Conservation (phyloP, 2,888 invertebrate species). For the Campoletis raptor region DNA sequence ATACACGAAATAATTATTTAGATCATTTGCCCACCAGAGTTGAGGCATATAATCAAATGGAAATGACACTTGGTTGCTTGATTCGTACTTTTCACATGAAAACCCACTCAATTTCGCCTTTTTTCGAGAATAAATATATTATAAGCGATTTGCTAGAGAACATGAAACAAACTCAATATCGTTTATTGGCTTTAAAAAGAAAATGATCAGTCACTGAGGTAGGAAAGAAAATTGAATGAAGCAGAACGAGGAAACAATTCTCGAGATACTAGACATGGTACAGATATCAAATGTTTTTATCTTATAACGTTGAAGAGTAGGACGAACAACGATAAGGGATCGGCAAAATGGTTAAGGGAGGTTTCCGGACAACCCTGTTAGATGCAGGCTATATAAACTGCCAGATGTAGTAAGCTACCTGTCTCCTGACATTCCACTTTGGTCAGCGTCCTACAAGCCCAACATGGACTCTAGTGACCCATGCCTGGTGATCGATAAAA, state of each 20-base stretch:
- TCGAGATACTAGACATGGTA: background rate
- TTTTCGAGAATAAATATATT: background rate
- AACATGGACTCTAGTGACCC: slow-evolving; percentile 12
- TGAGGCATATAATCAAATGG: slow-evolving; percentile 73
- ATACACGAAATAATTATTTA: slow-evolving; percentile 77
- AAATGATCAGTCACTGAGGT: slow-evolving; percentile 11
- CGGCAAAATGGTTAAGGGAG: slow-evolving; percentile 21
- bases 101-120: background rate
- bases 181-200: slow-evolving; percentile 14
- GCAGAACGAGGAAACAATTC: slow-evolving; percentile 11
- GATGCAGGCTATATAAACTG: slow-evolving; percentile 24
- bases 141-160: background rate
- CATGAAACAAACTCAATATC: slow-evolving; percentile 18
- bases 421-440: slow-evolving; percentile 41
- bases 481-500: slow-evolving; percentile 45
- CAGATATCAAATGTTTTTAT: slow-evolving; percentile 37
- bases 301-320: slow-evolving; percentile 20
- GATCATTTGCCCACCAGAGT: slow-evolving; percentile 69
- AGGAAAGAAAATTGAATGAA: slow-evolving; percentile 36
- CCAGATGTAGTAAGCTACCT: slow-evolving; percentile 23
- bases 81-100: background rate
- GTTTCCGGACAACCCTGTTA: slow-evolving; percentile 14
- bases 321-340: background rate
- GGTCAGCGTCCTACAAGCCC: slow-evolving; percentile 9
- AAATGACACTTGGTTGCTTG: slow-evolving; percentile 62